A percentile compares a stretch with the other conserved stretches of the same genome.
Conservation (phyloP, 2,797 vertebrate species). For the Champsocephalus gunnari region DNA sequence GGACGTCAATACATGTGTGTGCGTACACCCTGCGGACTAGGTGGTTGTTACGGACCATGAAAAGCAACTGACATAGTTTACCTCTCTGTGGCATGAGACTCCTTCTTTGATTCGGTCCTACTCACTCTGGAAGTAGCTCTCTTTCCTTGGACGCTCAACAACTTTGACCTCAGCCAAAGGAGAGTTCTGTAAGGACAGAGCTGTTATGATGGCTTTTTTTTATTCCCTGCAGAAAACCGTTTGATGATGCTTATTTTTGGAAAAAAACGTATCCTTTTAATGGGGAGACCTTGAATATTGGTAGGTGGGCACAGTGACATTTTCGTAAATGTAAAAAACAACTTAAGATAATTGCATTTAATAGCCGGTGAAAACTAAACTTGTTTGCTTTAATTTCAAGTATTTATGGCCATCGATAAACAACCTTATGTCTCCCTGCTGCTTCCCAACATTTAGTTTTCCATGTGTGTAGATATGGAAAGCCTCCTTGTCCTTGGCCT, state of each 20-base stretch:
- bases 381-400: conserved; percentile 56
- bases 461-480: conserved; percentile 77
- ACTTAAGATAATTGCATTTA: conserved; percentile 37
- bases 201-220: conserved; percentile 60
- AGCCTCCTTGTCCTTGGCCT: conserved; percentile 74
- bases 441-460: conserved; percentile 76
- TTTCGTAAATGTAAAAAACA: conserved; percentile 34
- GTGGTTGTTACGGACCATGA: conserved; percentile 67
- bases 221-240: conserved; percentile 37
- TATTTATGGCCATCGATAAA: conserved; percentile 73
- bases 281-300: conserved; percentile 42
- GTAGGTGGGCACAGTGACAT: conserved; percentile 24
- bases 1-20: conserved; percentile 26
- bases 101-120: conserved; percentile 61
- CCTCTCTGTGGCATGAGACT: conserved; percentile 60
- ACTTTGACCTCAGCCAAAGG: conserved; percentile 39
- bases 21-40: conserved; percentile 50
- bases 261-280: conserved; percentile 53
- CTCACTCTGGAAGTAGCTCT: conserved; percentile 50
- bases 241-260: conserved; percentile 46
- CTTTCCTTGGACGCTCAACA: conserved; percentile 44
- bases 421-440: conserved; percentile 56
- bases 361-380: conserved; percentile 33
- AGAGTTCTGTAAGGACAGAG: conserved; percentile 47
- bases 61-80: conserved; percentile 72